A percentile compares a stretch with the other conserved stretches of the same genome.
phyloP scores from a whole-genome alignment of 2,797 vertebrate genomes.

The Cossypha polioptera region DNA sequence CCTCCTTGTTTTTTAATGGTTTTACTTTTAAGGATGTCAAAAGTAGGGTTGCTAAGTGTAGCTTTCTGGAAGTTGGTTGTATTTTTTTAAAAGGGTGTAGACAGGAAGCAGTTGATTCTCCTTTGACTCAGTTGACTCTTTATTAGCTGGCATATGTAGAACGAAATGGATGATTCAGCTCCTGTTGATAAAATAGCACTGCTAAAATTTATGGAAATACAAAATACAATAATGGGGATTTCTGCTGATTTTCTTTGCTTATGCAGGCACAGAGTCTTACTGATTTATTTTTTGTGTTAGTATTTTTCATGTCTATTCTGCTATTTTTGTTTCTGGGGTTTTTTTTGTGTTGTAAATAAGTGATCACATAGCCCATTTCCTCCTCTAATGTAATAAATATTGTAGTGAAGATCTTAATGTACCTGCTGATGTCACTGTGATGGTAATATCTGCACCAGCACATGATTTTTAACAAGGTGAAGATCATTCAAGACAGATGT shows the following conservation, averaged over 20 bases:
- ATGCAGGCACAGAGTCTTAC: not conserved
- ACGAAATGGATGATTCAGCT: conserved; percentile 21
- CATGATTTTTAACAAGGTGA: not conserved
- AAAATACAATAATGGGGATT: not conserved
- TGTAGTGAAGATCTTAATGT: not conserved
- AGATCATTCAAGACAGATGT: not conserved
- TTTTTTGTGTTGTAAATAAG: not conserved
- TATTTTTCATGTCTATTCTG: not conserved
- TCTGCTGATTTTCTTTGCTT: not conserved
- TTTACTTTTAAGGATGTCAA: not conserved
- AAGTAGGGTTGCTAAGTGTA: not conserved
- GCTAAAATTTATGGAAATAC: conserved; percentile 11
- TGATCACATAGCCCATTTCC: not conserved
- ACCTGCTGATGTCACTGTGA: not conserved
- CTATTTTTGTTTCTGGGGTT: not conserved
- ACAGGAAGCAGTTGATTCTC: conserved; percentile 24
- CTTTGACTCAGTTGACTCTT: conserved; percentile 45
- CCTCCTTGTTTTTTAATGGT: not conserved
- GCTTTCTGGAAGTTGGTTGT: not conserved
- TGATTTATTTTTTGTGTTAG: not conserved
- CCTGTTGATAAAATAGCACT: conserved; percentile 29
- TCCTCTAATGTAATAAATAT: not conserved
- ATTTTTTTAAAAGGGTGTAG: not conserved
- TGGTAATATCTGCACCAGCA: not conserved
- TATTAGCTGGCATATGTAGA: not conserved